Base-by-base conservation (phyloP, 92 coral and sea anemone genomes). In the Desmophyllum pertusum region DNA sequence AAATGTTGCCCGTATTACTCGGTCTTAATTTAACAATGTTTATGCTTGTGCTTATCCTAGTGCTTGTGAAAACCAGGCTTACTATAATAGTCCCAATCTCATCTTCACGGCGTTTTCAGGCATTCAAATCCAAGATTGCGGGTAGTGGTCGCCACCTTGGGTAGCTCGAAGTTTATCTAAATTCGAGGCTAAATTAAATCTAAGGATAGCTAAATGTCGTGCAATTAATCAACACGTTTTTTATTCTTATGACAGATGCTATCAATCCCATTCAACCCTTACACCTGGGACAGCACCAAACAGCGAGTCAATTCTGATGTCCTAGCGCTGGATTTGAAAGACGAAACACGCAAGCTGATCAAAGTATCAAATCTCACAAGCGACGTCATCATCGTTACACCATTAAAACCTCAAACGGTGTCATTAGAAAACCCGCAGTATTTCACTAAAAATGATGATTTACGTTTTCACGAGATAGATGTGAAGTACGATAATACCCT, bases 221-320 rank as follows among this genome's bases (percentile, higher is more conserved):
- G 63, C 10, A 59, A 59, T 59, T 3, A 3, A 59, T 59, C 4
- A 25, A 59, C n/a, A 59, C 11, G 3, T 1, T 25, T 0, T 0
- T 59, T 27, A 17, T 35, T 8, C 14, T 19, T 39, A 21, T 80
- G 29, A 51, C 85, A 92, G 95, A 70, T 88, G 80, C 64, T 89
- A 7, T 67, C 81, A 31, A 89, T 88, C 6, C 84, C 73, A 5
- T 75, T 81, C 68, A 92, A 89, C 59, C 91, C 88, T 27, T 92
- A 78, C 72, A 83, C 95, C 2, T 92, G 95, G 95, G 90, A 86
- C 81, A 5, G 40, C 0, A 89, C 87, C 5, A 77, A 81, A 8
- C 38, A 57, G 6, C 70, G 78, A 62, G 89, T 92, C 3, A 63
- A 85, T 18, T 89, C 95, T 37, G 81, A 81, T 40, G 88, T 92